Conservation (phyloP, 2,888 invertebrate species). For the Diaperis boleti region DNA sequence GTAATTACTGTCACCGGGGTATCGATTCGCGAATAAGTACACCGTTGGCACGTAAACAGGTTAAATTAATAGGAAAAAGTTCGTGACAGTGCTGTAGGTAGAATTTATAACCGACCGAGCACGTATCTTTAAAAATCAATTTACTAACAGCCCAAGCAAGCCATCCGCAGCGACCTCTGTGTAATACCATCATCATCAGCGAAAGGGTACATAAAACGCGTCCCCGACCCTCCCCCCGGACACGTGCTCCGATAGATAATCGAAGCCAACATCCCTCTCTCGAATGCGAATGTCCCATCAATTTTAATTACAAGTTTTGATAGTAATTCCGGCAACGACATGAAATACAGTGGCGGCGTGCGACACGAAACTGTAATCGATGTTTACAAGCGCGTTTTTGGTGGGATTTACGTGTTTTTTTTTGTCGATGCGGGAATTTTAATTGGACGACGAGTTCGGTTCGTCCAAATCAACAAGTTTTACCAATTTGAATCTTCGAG, state of each 20-base stretch:
- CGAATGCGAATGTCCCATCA: constrained; percentile 31
- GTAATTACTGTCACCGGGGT: constrained; percentile 17
- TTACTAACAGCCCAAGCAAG: constrained; percentile 24
- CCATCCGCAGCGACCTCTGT: constrained; percentile 10
- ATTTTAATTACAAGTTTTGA: constrained; percentile 36
- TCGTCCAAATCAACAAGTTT: constrained; percentile 37
- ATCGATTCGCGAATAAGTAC: constrained; percentile 29
- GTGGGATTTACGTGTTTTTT: constrained; percentile 3
- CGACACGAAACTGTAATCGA: constrained; percentile 24
- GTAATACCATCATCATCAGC: constrained; percentile 27
- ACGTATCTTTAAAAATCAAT: constrained; percentile 41
- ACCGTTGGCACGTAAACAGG: constrained; percentile 32
- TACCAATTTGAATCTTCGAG: constrained; percentile 36
- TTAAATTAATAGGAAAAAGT: constrained; percentile 38
- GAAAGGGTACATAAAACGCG: constrained; percentile 23
- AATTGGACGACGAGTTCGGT: background rate
- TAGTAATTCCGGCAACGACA: constrained; percentile 29
- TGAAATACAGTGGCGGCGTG: constrained; percentile 26
- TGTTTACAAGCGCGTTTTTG: constrained; percentile 23
- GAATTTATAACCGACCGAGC: constrained; percentile 31
- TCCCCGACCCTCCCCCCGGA: constrained; percentile 14
- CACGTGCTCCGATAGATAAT: constrained; percentile 34
- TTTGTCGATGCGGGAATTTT: constrained; percentile 2
- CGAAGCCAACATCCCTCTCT: constrained; percentile 8
- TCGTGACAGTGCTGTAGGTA: constrained; percentile 34